These are phyloP conservation scores for Paedocypris sp. DNA, from an alignment of 2,113 vertebrate genomes.

Conservation along the genomic window DNA sequence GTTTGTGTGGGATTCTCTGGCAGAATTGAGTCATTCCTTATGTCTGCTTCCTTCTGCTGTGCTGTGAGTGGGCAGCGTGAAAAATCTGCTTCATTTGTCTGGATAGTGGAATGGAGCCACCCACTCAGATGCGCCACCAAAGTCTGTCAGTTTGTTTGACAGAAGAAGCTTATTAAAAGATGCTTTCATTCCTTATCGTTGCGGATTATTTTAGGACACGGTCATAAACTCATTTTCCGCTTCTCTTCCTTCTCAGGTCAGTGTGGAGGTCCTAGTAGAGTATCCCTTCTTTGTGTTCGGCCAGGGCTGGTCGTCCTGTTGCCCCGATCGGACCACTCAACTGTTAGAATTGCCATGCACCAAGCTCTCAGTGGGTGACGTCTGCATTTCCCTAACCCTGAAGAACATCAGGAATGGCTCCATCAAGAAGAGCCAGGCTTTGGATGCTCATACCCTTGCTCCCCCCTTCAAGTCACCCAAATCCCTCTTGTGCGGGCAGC, in stretches of 20 bases:
- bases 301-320: constrained; percentile 99
- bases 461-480: constrained; percentile 75
- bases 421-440: constrained; percentile 78
- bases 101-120: constrained; percentile 40
- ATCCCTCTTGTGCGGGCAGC: constrained; percentile 45
- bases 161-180: constrained; percentile 41
- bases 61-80: constrained; percentile 30
- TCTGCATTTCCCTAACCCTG: constrained; percentile 97
- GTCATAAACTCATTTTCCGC: not conserved
- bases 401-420: constrained; percentile 95
- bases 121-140: constrained; percentile 45
- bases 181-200: constrained; percentile 25
- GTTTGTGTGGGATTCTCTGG: constrained; percentile 30
- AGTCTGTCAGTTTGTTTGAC: constrained; percentile 45
- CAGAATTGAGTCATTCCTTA: constrained; percentile 36
- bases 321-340: constrained; percentile 88
- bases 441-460: constrained; percentile 47
- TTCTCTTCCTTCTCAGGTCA: constrained; percentile 67
- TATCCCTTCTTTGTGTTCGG: constrained; percentile 99
- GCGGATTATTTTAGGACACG: constrained; percentile 3
- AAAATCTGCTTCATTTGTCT: constrained; percentile 53
- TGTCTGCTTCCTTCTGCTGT: constrained; percentile 37
- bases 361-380: constrained; percentile 92
- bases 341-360: constrained; percentile 93
- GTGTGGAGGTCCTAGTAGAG: constrained; percentile 92